These are phyloP conservation scores for Eristalinus sepulchralis DNA, from an alignment of 2,888 invertebrate genomes.

Conservation along the genomic window DNA sequence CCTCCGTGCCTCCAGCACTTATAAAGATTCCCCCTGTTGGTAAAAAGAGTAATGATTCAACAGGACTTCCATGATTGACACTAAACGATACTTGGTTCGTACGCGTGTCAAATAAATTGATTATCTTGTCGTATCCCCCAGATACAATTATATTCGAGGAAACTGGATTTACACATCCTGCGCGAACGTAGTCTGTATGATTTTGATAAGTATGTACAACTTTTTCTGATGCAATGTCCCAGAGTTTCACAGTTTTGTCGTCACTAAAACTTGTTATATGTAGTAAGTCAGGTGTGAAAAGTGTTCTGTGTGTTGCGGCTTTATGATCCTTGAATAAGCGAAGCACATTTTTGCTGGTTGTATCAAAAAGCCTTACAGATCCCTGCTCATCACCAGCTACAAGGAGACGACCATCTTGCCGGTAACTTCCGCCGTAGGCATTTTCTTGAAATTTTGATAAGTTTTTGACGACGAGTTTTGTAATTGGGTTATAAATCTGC, in stretches of 20 bases:
- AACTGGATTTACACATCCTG: constrained; percentile 90
- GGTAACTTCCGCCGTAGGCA: constrained; percentile 92
- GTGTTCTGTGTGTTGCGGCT: constrained; percentile 89
- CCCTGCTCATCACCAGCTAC: constrained; percentile 96
- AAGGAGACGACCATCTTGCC: constrained; percentile 90
- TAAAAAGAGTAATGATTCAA: constrained; percentile 93
- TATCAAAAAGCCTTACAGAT: constrained; percentile 93
- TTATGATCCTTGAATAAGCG: constrained; percentile 93
- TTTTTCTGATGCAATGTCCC: constrained; percentile 94
- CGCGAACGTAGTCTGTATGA: constrained; percentile 91
- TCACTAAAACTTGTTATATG: constrained; percentile 94
- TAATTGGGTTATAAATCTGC: constrained; percentile 92
- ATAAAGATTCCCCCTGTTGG: no score
- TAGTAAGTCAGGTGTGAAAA: constrained; percentile 89
- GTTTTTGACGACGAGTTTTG: constrained; percentile 90
- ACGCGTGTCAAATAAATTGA: constrained; percentile 94
- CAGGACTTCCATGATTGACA: constrained; percentile 93
- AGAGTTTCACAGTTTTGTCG: constrained; percentile 92
- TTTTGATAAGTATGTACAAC: constrained; percentile 85
- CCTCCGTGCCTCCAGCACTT: no score
- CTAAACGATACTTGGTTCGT: constrained; percentile 86
- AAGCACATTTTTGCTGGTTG: constrained; percentile 89
- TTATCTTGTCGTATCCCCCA: constrained; percentile 93
- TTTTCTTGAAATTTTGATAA: constrained; percentile 91
- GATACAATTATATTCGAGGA: constrained; percentile 89